Percentiles rank a stretch among this genome's conserved stretches.
These are phyloP conservation scores for Agrotis puta DNA, from an alignment of 2,888 invertebrate genomes.

Conservation along the genomic window DNA sequence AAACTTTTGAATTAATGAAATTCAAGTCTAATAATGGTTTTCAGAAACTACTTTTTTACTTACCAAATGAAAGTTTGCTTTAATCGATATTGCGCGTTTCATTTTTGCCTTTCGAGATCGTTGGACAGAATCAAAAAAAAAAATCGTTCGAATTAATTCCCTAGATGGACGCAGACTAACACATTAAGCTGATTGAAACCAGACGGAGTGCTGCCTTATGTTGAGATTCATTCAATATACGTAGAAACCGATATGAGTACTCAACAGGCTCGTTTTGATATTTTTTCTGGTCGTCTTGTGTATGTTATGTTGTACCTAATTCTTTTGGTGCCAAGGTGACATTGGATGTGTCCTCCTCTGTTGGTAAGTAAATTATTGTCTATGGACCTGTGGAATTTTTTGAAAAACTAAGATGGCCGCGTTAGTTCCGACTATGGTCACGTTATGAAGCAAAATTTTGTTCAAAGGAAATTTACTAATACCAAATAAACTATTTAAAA, in stretches of 20 bases:
- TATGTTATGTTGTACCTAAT: too few species aligned
- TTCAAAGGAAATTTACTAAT: background rate
- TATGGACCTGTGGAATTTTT: background rate
- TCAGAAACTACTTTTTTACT: slow-evolving; percentile 10
- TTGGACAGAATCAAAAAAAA: slow-evolving; percentile 3
- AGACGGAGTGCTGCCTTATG: slow-evolving; percentile 21
- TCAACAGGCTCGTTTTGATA: slow-evolving; percentile 9
- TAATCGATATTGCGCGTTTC: slow-evolving; percentile 5
- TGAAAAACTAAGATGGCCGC: background rate
- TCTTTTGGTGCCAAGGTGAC: too few species aligned
- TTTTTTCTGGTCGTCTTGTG: background rate
- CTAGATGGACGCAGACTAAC: slow-evolving; percentile 29
- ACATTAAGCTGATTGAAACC: slow-evolving; percentile 46
- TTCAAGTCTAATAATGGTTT: slow-evolving; percentile 14
- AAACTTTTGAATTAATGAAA: slow-evolving; percentile 21
- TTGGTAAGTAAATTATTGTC: background rate
- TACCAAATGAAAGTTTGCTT: slow-evolving; percentile 23
- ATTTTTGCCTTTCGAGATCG: slow-evolving; percentile 12
- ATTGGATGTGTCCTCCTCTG: background rate
- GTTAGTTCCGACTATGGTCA: background rate
- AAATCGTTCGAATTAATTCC: slow-evolving; percentile 29
- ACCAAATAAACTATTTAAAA: background rate
- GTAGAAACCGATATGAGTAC: slow-evolving; percentile 18
- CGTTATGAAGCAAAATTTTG: background rate
- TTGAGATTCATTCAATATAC: slow-evolving; percentile 21